Evolutionary conservation across 53 echinoderm and acorn worm genomes (phyloP), one percentile per base, ranked within the genome.

Genomic region (Holothuria leucospilota): DNA sequence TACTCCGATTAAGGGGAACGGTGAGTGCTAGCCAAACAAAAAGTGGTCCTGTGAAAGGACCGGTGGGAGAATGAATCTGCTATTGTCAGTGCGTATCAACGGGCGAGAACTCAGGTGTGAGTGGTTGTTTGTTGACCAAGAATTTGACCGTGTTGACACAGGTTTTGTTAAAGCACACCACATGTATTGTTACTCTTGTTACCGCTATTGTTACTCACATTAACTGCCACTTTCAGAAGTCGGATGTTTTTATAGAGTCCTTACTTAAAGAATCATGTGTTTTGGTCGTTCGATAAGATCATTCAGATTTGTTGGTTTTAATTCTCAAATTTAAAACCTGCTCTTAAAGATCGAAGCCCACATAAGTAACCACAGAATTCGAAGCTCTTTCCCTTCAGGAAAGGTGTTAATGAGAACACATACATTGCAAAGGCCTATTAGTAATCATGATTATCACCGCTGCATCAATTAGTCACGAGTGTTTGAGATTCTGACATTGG

Each of bases 21-120:
- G 64, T 67, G 64, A 83, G 83, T 83, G 66, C 52, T 42, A 67
- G 83, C 49, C 66, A 83, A 83, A 83, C 83, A 83, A 83, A 83
- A 67, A 41, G 49, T 64, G 46, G 58, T 58, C 80, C 26, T 80
- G 67, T 83, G 83, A 83, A 83, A 64, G 39, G 64, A 20, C 67
- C 42, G 39, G 80, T 61, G 80, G 80, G 56, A 56, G 59, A 56
- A 56, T 56, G 56, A 15, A 56, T 56, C 56, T 56, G 56, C 56
- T 56, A 46, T 46, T 46, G 46, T 46, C 46, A 46, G 46, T 46
- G 11, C 46, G 11, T 46, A 46, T 46, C 46, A 46, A 46, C 46
- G 46, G 46, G 46, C 46, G 46, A 46, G 46, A 46, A 46, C 46
- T 46, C 72, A 72, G 72, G 72, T 72, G 72, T 49, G 72, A 72